These are phyloP conservation scores for Geophilus truncorum DNA, from an alignment of 2,888 invertebrate species.

Conservation along the genomic window DNA sequence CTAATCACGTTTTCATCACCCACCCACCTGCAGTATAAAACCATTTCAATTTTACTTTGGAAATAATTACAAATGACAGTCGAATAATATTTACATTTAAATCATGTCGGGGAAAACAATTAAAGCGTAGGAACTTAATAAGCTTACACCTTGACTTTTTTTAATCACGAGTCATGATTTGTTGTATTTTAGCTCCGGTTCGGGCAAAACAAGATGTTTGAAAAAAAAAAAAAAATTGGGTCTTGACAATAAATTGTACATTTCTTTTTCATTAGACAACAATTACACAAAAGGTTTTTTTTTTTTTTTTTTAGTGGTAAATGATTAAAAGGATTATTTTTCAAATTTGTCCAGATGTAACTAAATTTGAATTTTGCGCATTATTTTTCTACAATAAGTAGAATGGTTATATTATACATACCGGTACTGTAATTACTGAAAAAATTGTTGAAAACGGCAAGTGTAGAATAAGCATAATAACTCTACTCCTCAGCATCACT, in stretches of 20 bases:
- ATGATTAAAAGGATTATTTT: no score
- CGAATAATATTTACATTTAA: conserved; percentile 16
- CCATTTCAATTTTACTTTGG: not conserved
- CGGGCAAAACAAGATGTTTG: not conserved
- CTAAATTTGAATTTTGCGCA: no score
- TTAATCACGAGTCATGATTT: not conserved
- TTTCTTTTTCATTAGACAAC: no score
- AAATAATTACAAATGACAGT: not conserved
- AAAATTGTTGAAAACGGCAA: not conserved
- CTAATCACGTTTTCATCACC: conserved; percentile 5
- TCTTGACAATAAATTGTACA: no score
- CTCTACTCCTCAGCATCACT: no score
- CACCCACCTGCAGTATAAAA: conserved; percentile 1
- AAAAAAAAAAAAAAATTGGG: no score
- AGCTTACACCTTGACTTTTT: not conserved
- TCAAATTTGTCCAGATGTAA: no score
- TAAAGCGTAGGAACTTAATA: not conserved
- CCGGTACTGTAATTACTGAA: not conserved
- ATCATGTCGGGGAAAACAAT: not conserved
- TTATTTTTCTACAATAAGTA: no score
- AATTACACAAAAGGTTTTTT: no score
- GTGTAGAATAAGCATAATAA: not conserved
- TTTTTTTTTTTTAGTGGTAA: no score
- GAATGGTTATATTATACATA: no score
- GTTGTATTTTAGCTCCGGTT: not conserved